These are phyloP conservation scores for Poeciliopsis occidentalis DNA, from an alignment of 2,113 vertebrate genomes.

Conservation along the genomic window DNA sequence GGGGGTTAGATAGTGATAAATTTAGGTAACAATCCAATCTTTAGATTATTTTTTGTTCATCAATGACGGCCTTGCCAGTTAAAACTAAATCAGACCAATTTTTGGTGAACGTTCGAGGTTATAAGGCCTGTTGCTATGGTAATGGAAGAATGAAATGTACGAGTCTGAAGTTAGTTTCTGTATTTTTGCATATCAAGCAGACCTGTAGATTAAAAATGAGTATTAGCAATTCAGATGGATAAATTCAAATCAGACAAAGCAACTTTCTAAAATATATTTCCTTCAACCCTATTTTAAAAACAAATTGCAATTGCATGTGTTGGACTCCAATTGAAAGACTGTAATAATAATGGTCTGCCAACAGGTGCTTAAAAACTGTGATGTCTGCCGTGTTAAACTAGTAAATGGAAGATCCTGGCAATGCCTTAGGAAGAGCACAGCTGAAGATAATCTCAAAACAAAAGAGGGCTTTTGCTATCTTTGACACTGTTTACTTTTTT, in stretches of 20 bases:
- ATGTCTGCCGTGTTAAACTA: no score
- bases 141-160: not conserved
- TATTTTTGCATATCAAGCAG: not conserved
- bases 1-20: not conserved
- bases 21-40: not conserved
- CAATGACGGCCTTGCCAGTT: not conserved
- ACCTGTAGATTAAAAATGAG: not conserved
- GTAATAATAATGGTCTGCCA: not conserved
- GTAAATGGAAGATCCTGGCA: not conserved
- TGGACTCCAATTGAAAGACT: not conserved
- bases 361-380: not conserved
- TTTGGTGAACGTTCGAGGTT: not conserved
- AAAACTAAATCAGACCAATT: not conserved
- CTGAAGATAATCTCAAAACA: no score
- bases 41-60: not conserved
- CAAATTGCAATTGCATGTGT: not conserved
- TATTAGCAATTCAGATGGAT: not conserved
- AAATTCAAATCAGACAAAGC: not conserved
- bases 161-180: not conserved
- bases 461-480: no score
- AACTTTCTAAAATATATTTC: not conserved
- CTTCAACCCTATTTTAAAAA: not conserved
- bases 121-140: slow-evolving; percentile 17
- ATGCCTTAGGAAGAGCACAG: no score
- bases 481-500: no score